These are phyloP conservation scores for Anguilla megastoma DNA, from an alignment of 2,797 vertebrate genomes.

Conservation along the genomic window DNA sequence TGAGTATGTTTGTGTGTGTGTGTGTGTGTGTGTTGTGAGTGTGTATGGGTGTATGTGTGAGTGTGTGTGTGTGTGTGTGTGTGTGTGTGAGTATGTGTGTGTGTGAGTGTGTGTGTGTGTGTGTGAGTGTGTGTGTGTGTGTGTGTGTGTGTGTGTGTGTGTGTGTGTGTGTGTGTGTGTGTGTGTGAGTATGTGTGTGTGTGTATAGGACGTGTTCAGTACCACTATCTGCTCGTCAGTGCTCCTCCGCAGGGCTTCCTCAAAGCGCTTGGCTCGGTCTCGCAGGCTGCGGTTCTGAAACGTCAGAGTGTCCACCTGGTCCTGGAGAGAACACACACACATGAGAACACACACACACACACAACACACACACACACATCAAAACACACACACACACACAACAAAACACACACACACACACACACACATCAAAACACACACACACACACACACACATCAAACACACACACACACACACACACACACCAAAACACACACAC, in stretches of 20 bases:
- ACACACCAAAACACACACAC: too few species aligned
- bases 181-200: neutral
- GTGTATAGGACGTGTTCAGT: constrained; percentile 37
- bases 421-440: neutral
- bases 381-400: constrained; percentile 14
- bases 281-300: constrained; percentile 92
- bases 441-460: neutral
- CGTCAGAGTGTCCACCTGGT: constrained; percentile 95
- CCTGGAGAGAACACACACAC: constrained; percentile 64
- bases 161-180: too few species aligned
- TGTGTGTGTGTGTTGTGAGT: too few species aligned
- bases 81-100: too few species aligned
- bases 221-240: constrained; percentile 95
- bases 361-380: constrained; percentile 18
- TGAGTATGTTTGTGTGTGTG: neutral
- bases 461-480: too few species aligned
- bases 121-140: too few species aligned
- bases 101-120: too few species aligned
- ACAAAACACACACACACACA: neutral
- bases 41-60: too few species aligned
- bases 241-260: constrained; percentile 90
- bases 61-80: too few species aligned
- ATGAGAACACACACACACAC: constrained; percentile 11
- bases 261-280: constrained; percentile 90
- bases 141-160: too few species aligned